These are phyloP conservation scores for Herpetotheres cachinnans DNA, from an alignment of 2,113 vertebrate species.

Conservation along the genomic window DNA sequence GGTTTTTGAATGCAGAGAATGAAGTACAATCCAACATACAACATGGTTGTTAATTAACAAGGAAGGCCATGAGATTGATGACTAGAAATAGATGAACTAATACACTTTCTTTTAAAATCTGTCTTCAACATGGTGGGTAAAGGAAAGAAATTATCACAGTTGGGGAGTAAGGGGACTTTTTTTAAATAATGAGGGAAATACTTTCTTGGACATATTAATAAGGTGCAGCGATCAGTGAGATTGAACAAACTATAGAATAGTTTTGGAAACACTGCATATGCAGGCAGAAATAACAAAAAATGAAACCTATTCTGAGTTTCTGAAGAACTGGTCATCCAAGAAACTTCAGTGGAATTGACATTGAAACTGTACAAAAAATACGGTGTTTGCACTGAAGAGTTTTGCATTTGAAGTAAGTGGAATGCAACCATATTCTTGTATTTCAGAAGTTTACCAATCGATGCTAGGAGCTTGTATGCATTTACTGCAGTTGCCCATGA, in stretches of 20 bases:
- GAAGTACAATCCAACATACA: not conserved
- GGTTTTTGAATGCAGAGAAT: not conserved
- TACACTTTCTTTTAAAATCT: not conserved
- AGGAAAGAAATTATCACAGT: not conserved
- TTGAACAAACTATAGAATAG: not conserved
- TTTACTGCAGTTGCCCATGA: rapidly evolving
- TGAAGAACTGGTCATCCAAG: not conserved
- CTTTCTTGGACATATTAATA: not conserved
- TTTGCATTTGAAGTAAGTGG: not conserved
- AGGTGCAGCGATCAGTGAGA: not conserved
- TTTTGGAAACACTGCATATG: not conserved
- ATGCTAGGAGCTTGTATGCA: rapidly evolving
- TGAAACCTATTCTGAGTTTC: rapidly evolving
- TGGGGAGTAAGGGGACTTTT: not conserved
- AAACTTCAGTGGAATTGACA: not conserved
- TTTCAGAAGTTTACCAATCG: rapidly evolving
- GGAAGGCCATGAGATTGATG: not conserved
- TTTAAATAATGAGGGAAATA: not conserved
- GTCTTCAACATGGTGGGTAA: not conserved
- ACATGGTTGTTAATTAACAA: not conserved
- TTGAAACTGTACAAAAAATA: rapidly evolving
- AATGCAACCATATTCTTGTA: rapidly evolving
- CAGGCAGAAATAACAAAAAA: not conserved
- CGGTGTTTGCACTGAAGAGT: rapidly evolving
- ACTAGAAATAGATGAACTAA: not conserved